A percentile compares a stretch with the other conserved stretches of the same genome.
These are phyloP conservation scores for Varanus komodoensis DNA, from an alignment of 2,113 vertebrate genomes.

Conservation along the genomic window DNA sequence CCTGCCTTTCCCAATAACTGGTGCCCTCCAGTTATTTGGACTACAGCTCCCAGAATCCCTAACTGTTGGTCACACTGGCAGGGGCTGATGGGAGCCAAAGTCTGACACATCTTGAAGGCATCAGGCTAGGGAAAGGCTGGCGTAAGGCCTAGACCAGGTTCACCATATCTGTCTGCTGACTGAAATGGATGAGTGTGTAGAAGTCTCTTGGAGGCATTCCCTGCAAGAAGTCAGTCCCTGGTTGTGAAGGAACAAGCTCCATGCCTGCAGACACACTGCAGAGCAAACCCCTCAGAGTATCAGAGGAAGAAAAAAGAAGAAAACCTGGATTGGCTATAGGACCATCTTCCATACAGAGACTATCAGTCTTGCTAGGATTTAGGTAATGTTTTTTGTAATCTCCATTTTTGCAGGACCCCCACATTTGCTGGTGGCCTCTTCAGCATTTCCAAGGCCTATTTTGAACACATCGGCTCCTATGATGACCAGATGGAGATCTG, in stretches of 20 bases:
- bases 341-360: background rate
- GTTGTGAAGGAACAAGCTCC: background rate
- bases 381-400: background rate
- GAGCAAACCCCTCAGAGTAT: background rate
- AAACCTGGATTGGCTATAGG: background rate
- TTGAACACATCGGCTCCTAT: conserved; percentile 95
- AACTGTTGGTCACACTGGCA: background rate
- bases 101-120: background rate
- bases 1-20: too few species aligned
- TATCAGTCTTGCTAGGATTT: background rate
- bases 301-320: background rate
- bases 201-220: too few species aligned
- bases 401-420: conserved; percentile 83
- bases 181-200: background rate
- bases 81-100: background rate
- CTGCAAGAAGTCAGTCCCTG: background rate
- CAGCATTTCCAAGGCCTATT: conserved; percentile 92
- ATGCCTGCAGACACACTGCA: background rate
- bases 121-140: too few species aligned
- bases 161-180: background rate
- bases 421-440: conserved; percentile 96
- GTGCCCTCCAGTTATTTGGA: background rate
- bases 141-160: too few species aligned
- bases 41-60: background rate
- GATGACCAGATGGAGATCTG: conserved; percentile 99